Evolutionary conservation across 2,888 invertebrate species (phyloP).

Genomic region (Acheta domesticus): DNA sequence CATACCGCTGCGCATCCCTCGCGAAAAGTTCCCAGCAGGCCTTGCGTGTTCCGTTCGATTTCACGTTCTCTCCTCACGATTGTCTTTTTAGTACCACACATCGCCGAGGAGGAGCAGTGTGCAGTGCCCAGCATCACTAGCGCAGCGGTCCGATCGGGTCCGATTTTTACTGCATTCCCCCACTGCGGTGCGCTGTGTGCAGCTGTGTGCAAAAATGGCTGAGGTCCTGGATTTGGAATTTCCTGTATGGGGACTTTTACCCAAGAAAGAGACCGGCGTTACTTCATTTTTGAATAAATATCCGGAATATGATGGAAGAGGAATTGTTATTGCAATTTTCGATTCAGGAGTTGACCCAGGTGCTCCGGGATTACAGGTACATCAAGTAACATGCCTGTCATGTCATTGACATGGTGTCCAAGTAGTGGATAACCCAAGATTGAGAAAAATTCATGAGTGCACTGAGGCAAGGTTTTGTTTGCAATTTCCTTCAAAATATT

Average conservation of each 20-base stretch:
- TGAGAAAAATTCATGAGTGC: too few relatives aligned
- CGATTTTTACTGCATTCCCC: neutral
- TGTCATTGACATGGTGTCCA: conserved; percentile 24
- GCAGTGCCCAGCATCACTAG: neutral
- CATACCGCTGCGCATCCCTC: too few relatives aligned
- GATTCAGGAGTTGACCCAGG: conserved; percentile 98
- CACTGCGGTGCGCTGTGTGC: conserved; percentile 6
- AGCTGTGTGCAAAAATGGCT: conserved; percentile 42
- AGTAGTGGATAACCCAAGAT: neutral
- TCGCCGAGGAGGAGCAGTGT: neutral
- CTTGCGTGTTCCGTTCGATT: too few relatives aligned
- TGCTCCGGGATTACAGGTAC: conserved; percentile 87
- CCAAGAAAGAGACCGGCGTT: conserved; percentile 93
- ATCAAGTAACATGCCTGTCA: conserved; percentile 23
- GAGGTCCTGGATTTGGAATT: conserved; percentile 57
- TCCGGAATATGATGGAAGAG: conserved; percentile 87
- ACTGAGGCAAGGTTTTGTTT: too few relatives aligned
- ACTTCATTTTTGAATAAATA: conserved; percentile 81
- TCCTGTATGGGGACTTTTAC: conserved; percentile 80
- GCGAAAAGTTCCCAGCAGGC: too few relatives aligned
- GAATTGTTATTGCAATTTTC: conserved; percentile 88
- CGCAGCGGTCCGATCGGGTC: neutral
- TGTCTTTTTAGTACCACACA: neutral
- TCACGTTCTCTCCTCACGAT: neutral
- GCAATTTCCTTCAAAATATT: too few relatives aligned